These are phyloP conservation scores for Subanguina moxae DNA, from an alignment of 1,140 invertebrate species.

Conservation along the genomic window DNA sequence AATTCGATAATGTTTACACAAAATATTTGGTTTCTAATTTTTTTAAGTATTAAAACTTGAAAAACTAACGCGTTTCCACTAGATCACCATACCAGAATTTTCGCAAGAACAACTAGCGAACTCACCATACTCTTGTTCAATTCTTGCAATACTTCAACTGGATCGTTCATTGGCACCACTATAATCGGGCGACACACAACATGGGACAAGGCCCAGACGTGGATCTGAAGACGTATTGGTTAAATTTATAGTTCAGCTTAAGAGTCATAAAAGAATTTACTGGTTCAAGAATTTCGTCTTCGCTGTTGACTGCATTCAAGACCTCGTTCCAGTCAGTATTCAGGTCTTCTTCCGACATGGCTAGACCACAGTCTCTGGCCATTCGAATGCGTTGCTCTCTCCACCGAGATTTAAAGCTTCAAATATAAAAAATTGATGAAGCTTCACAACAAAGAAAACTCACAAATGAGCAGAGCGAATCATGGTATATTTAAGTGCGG, in stretches of 20 bases:
- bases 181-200: conserved; percentile 23
- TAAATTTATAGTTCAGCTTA: conserved; percentile 4
- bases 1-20: too few species aligned
- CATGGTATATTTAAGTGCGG: conserved; percentile 21
- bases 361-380: conserved; percentile 16
- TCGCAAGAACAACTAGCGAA: too few species aligned
- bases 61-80: too few species aligned
- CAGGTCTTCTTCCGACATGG: conserved; percentile 12
- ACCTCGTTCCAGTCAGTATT: conserved; percentile 21
- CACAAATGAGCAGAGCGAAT: conserved; percentile 20
- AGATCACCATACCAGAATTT: background rate
- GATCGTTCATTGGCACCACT: conserved; percentile 24
- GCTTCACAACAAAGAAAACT: background rate
- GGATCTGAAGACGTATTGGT: conserved; percentile 15
- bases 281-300: background rate
- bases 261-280: conserved; percentile 1
- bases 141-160: conserved; percentile 16
- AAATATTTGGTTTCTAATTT: too few species aligned
- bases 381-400: conserved; percentile 10
- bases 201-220: conserved; percentile 21
- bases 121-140: background rate
- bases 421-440: too few species aligned
- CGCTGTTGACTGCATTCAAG: conserved; percentile 12
- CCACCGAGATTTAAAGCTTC: conserved; percentile 16
- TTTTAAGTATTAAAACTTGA: too few species aligned